Evolutionary conservation across 2,888 invertebrate genomes (phyloP), one percentile per base, ranked within the genome.

Genomic region (Seira ritae): DNA sequence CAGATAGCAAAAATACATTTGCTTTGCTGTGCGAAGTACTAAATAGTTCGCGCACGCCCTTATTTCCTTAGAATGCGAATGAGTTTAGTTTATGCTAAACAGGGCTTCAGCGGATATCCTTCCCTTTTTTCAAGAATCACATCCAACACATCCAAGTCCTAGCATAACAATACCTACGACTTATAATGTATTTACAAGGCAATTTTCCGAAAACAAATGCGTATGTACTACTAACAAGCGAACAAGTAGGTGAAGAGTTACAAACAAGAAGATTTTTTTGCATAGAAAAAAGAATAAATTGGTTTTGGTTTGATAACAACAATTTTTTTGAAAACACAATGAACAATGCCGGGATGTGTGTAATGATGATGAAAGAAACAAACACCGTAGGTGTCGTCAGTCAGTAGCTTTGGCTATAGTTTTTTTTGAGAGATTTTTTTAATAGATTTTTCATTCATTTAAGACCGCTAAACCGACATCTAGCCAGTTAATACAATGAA

Each of bases 81-180:
- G 50, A n/a, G 12, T 50, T 70, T 70, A n/a, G 12, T 50, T 70
- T 70, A 46, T 46, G 50, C 17, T 46, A 46, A 50, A 70, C 19
- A 70, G 20, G 46, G 70, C 20, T 70, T 46, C 46, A 50, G 37
- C 70, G 70, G 70, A 70, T 37, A 70, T 70, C 70, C 70, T 70
- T 68, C 37, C 31, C 46, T 70, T n/a, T 68, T 68, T 68, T 20
- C 68, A 6, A 68, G 31, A 31, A 31, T 2, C 31, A 31, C n/a
- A n/a, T n/a, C n/a, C n/a, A n/a, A n/a, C n/a, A n/a, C n/a, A 8
- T 31, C 31, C 31, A 4, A 31, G 31, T 31, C 31, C 31, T 31
- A 31, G 31, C 31, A 31, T 31, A 8, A n/a, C n/a, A n/a, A n/a
- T n/a, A n/a, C n/a, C n/a, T n/a, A n/a, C n/a, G n/a, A n/a, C n/a